Conservation (phyloP, 2,113 vertebrate species). For the Prionailurus viverrinus region DNA sequence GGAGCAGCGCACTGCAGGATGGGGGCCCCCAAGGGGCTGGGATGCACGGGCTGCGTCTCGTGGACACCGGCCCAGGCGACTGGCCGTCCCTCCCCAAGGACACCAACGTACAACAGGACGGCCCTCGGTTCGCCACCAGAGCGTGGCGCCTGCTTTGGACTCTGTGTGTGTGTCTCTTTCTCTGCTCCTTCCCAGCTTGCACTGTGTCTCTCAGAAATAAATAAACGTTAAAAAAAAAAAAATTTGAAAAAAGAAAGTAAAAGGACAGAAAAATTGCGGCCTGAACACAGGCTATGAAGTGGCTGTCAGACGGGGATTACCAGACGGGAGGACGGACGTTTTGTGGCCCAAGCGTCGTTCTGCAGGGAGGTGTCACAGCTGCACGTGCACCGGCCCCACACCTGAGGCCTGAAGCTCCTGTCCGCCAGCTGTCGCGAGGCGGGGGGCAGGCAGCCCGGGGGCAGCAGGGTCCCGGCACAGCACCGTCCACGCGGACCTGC, state of each 20-base stretch:
- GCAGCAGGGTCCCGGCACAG: background rate
- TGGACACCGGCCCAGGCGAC: background rate
- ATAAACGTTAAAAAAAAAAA: too few relatives aligned
- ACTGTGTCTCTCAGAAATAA: too few relatives aligned
- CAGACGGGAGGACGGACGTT: background rate
- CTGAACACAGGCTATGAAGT: background rate
- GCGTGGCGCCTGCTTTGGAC: too few relatives aligned
- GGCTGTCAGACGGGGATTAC: background rate
- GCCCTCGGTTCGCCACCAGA: background rate
- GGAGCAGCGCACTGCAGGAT: too few relatives aligned
- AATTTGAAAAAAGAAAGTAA: background rate
- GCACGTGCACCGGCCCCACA: background rate
- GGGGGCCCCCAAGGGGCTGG: background rate
- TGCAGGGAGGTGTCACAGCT: background rate
- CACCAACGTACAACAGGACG: accelerated
- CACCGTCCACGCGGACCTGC: background rate
- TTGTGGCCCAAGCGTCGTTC: accelerated
- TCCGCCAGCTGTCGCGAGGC: background rate
- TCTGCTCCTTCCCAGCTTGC: too few relatives aligned
- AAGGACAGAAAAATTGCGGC: background rate
- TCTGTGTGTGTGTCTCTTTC: too few relatives aligned
- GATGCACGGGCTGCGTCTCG: background rate
- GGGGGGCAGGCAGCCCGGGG: accelerated
- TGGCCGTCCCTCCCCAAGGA: accelerated
- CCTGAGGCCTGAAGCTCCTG: accelerated